Conservation (phyloP, 1,140 invertebrate species). For the Aphaenogaster floridana region DNA sequence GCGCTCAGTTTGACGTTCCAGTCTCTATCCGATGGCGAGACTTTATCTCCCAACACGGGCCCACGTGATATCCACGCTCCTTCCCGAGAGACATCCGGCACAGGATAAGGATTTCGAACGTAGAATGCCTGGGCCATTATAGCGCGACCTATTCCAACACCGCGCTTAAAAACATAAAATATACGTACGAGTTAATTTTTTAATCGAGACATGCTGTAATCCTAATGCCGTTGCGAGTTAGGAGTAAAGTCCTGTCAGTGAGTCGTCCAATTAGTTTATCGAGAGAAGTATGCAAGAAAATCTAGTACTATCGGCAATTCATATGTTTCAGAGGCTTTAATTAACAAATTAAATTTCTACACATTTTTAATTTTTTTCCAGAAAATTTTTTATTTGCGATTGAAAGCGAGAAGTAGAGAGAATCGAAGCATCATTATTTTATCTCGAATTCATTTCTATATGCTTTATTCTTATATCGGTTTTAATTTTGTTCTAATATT, state of each 20-base stretch:
- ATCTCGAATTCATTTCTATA: neutral
- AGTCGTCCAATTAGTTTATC: constrained; percentile 19
- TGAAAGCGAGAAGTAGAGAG: neutral
- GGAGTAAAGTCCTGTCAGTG: constrained; percentile 6
- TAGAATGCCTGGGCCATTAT: constrained; percentile 69
- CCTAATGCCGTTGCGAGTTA: neutral
- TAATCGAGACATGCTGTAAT: neutral
- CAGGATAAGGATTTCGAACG: constrained; percentile 83
- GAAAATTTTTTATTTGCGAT: neutral
- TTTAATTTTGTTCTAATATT: constrained; percentile 20
- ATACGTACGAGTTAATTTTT: constrained; percentile 32
- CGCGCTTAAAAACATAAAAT: constrained; percentile 10
- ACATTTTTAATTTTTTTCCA: neutral
- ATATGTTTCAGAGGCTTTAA: constrained; percentile 24
- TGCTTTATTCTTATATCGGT: neutral
- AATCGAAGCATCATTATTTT: neutral
- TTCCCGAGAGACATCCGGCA: constrained; percentile 82
- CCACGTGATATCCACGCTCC: constrained; percentile 78
- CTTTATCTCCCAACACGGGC: constrained; percentile 80
- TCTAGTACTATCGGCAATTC: neutral
- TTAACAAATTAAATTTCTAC: neutral
- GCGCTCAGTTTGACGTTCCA: constrained; percentile 80
- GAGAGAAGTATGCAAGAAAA: constrained; percentile 40
- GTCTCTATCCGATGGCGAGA: constrained; percentile 74
- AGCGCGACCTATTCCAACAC: neutral